These are phyloP conservation scores for Anabacerthia variegaticeps DNA, from an alignment of 2,797 vertebrate genomes.

Conservation along the genomic window DNA sequence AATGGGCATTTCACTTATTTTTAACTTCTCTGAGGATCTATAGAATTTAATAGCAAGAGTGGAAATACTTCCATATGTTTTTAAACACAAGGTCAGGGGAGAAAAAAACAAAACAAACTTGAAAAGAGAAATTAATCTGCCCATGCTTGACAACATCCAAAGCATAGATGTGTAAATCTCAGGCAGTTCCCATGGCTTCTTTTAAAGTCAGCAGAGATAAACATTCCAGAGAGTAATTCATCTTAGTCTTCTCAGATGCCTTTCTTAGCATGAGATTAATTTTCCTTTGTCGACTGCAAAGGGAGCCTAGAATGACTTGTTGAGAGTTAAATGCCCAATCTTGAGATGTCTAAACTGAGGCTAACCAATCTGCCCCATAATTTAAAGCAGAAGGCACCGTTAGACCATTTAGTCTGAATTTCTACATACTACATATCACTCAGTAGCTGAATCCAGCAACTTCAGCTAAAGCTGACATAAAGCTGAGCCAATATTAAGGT, in stretches of 20 bases:
- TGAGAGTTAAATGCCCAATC: neutral
- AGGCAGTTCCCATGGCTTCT: neutral
- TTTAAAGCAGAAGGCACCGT: neutral
- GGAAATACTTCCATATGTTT: neutral
- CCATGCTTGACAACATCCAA: neutral
- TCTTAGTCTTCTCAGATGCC: slow-evolving; percentile 9
- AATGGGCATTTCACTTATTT: neutral
- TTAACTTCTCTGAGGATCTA: neutral
- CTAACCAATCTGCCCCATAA: neutral
- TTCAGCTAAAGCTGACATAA: neutral
- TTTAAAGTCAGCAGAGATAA: slow-evolving; percentile 36
- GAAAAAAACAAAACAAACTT: neutral
- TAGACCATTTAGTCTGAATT: neutral
- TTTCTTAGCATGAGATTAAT: slow-evolving; percentile 24
- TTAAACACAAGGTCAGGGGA: neutral
- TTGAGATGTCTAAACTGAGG: neutral
- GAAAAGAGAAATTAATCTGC: slow-evolving; percentile 17
- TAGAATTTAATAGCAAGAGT: neutral
- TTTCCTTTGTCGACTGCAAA: neutral
- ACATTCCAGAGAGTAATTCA: slow-evolving; percentile 13
- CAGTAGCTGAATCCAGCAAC: neutral
- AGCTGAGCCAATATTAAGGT: neutral
- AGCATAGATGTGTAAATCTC: neutral
- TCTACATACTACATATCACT: neutral
- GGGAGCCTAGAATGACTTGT: neutral